A percentile compares a stretch with the other conserved stretches of the same genome.
phyloP scores from a whole-genome alignment of 2,797 vertebrate genomes.

The Lepus oiostolus region DNA sequence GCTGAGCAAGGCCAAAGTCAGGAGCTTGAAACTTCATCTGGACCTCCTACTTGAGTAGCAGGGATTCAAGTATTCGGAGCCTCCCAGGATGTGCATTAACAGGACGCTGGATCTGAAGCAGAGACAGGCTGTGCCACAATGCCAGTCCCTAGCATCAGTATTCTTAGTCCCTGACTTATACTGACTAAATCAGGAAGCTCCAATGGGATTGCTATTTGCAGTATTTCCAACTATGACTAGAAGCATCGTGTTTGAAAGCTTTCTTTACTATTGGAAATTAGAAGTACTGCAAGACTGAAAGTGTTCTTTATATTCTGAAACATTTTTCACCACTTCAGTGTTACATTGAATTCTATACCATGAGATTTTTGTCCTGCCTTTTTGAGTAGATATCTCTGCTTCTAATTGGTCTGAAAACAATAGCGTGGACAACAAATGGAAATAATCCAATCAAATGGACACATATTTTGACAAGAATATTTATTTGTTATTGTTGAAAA shows the following conservation, averaged over 20 bases:
- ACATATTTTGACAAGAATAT: slow-evolving; percentile 85
- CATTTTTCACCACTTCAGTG: not conserved
- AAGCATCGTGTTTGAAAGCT: not conserved
- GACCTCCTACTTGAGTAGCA: no score
- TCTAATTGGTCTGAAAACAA: not conserved
- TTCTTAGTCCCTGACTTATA: not conserved
- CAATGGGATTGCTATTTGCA: not conserved
- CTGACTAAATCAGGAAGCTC: not conserved
- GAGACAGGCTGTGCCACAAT: no score
- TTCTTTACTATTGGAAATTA: not conserved
- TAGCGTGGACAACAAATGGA: slow-evolving; percentile 32
- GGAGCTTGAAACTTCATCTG: no score
- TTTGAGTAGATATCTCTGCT: not conserved
- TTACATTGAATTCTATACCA: not conserved
- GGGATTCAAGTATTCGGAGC: no score
- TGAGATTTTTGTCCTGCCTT: not conserved
- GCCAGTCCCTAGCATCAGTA: no score
- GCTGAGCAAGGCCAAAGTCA: no score
- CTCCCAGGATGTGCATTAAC: no score
- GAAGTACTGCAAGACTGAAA: not conserved
- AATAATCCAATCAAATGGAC: slow-evolving; percentile 61
- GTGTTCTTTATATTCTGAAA: not conserved
- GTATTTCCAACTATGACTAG: not conserved
- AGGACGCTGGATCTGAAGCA: no score
- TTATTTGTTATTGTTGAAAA: slow-evolving; percentile 89